Percentiles rank a stretch among this genome's conserved stretches.
Evolutionary conservation across 2,888 invertebrate species (phyloP).

Genomic region (Drosophila neutralis): DNA sequence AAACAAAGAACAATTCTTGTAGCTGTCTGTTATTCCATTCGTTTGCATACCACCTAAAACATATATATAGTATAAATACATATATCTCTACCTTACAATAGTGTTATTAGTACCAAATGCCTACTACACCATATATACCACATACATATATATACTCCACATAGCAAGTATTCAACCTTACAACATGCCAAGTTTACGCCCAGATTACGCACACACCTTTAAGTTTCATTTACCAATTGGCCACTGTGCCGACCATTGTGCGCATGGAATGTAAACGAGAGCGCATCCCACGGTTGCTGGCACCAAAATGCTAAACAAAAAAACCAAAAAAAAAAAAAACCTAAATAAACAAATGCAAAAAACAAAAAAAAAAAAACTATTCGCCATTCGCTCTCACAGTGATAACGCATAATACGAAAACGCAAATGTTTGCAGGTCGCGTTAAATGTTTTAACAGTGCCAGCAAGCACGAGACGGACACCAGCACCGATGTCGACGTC

Average conservation of each 20-base stretch:
- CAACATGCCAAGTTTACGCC: conserved; percentile 35
- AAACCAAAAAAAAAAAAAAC: conserved; percentile 14
- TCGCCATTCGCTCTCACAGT: conserved; percentile 64
- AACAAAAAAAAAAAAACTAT: conserved; percentile 22
- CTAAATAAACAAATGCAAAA: conserved; percentile 8
- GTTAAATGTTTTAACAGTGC: conserved; percentile 71
- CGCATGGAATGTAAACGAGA: conserved; percentile 69
- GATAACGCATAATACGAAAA: conserved; percentile 81
- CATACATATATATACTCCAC: conserved; percentile 10
- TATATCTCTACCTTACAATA: conserved; percentile 21
- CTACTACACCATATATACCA: conserved; percentile 20
- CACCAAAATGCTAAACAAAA: conserved; percentile 32
- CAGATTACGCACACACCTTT: conserved; percentile 36
- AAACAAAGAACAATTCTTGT: conserved; percentile 67
- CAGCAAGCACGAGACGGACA: conserved; percentile 65
- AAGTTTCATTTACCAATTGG: conserved; percentile 54
- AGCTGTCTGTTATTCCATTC: conserved; percentile 82
- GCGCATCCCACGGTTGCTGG: conserved; percentile 42
- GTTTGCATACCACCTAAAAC: conserved; percentile 55
- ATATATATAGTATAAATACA: conserved; percentile 9
- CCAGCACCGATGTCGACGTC: conserved; percentile 38
- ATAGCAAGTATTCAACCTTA: conserved; percentile 43
- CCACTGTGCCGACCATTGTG: conserved; percentile 56
- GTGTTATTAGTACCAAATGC: conserved; percentile 26
- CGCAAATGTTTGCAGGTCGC: conserved; percentile 84